phyloP scores from a whole-genome alignment of 2,113 vertebrate species.

The Psophia crepitans region DNA sequence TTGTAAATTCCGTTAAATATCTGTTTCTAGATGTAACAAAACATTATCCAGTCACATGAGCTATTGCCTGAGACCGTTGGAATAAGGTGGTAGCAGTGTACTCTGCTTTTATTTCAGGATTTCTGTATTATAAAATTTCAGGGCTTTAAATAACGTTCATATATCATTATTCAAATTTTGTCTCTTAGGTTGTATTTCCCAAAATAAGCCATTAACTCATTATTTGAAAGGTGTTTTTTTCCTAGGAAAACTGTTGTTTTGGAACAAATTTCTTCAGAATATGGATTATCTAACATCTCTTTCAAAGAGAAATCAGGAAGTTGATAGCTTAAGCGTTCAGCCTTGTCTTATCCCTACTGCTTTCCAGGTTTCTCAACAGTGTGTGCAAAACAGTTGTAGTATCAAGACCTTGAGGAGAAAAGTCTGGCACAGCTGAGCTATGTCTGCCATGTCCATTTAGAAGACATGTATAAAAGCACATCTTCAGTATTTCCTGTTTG shows the following conservation, averaged over 20 bases:
- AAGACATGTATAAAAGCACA: neutral
- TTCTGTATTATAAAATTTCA: neutral
- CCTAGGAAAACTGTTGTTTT: neutral
- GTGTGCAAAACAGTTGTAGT: neutral
- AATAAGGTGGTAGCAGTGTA: neutral
- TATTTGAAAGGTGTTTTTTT: neutral
- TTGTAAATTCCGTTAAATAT: neutral
- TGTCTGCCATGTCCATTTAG: neutral
- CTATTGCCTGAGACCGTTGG: neutral
- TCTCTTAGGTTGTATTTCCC: neutral
- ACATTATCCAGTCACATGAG: neutral
- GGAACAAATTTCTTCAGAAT: neutral
- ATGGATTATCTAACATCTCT: neutral
- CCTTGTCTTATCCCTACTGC: neutral
- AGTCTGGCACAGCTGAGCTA: neutral
- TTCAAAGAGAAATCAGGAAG: neutral
- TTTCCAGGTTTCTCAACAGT: neutral
- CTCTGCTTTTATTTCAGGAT: neutral
- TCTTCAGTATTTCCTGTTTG: neutral
- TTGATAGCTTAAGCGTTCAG: neutral
- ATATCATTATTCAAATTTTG: neutral
- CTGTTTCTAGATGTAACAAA: neutral
- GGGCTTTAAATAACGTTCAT: neutral
- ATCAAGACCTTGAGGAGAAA: neutral
- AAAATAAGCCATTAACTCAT: neutral